These are phyloP conservation scores for Plecturocebus donacophilus DNA, from an alignment of 2,113 vertebrate species.

Conservation along the genomic window DNA sequence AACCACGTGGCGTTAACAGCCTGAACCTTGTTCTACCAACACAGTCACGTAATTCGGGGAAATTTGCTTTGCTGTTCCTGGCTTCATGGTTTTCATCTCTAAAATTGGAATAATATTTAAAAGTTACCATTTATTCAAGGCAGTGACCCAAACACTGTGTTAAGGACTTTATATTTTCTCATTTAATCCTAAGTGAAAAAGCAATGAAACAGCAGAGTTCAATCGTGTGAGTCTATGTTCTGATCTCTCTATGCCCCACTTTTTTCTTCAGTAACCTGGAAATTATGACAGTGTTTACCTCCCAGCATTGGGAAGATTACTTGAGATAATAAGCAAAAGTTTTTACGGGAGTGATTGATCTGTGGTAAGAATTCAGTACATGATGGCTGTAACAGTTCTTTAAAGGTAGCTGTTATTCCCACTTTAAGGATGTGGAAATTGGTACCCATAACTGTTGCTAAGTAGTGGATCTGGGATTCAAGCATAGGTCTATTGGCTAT, in stretches of 20 bases:
- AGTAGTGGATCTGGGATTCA: not conserved
- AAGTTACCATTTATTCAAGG: not conserved
- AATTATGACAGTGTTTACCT: not conserved
- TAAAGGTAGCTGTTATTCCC: not conserved
- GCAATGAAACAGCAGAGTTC: too few species aligned
- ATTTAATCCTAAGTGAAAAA: not conserved
- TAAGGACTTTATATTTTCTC: not conserved
- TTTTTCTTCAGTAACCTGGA: not conserved
- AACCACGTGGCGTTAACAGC: too few species aligned
- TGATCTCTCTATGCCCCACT: not conserved
- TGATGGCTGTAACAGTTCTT: too few species aligned
- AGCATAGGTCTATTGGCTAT: not conserved
- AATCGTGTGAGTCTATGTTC: fast-evolving
- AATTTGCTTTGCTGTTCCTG: not conserved
- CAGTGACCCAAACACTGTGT: fast-evolving
- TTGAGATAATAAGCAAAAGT: not conserved
- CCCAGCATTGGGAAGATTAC: not conserved
- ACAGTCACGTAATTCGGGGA: not conserved
- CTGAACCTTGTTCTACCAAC: too few species aligned
- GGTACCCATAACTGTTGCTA: too few species aligned
- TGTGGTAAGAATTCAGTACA: too few species aligned
- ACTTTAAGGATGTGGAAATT: not conserved
- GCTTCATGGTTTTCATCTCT: not conserved
- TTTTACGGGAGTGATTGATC: not conserved
- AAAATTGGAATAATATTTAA: not conserved